Evolutionary conservation across 2,888 invertebrate genomes (phyloP).

Genomic region (Elegia similella): DNA sequence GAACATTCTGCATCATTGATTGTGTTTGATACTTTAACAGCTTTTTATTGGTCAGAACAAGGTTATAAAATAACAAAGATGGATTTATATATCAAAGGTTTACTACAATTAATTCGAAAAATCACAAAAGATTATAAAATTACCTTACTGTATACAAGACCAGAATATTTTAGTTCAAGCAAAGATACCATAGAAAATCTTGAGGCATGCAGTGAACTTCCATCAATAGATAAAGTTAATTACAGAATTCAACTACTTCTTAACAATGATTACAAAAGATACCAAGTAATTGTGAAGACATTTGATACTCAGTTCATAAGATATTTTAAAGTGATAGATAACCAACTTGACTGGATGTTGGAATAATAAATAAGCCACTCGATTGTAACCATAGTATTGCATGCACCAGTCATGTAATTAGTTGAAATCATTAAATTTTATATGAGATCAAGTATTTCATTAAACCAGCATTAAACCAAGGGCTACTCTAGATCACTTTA

Average conservation of each 20-base stretch:
- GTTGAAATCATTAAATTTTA: no score
- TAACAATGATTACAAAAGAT: slow-evolving; percentile 23
- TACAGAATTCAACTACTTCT: slow-evolving; percentile 56
- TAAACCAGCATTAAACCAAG: no score
- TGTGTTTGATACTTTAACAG: slow-evolving; percentile 67
- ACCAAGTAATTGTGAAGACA: slow-evolving; percentile 38
- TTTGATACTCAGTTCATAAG: slow-evolving; percentile 31
- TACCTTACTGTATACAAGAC: slow-evolving; percentile 75
- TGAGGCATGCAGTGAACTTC: slow-evolving; percentile 40
- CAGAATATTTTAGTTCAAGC: slow-evolving; percentile 70
- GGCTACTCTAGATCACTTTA: no score
- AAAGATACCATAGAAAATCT: slow-evolving; percentile 48
- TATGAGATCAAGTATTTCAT: no score
- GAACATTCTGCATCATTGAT: slow-evolving; percentile 59
- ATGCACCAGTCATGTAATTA: no score
- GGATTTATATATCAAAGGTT: slow-evolving; percentile 72
- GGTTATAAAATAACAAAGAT: slow-evolving; percentile 67
- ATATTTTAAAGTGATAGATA: slow-evolving; percentile 35
- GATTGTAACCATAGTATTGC: neutral
- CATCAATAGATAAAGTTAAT: slow-evolving; percentile 49
- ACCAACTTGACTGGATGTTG: slow-evolving; percentile 35
- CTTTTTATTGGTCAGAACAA: slow-evolving; percentile 80
- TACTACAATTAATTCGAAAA: slow-evolving; percentile 63
- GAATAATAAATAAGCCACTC: neutral
- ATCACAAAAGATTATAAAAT: slow-evolving; percentile 73